Conservation (phyloP, 2,888 invertebrate genomes). For the Arctia plantaginis region DNA sequence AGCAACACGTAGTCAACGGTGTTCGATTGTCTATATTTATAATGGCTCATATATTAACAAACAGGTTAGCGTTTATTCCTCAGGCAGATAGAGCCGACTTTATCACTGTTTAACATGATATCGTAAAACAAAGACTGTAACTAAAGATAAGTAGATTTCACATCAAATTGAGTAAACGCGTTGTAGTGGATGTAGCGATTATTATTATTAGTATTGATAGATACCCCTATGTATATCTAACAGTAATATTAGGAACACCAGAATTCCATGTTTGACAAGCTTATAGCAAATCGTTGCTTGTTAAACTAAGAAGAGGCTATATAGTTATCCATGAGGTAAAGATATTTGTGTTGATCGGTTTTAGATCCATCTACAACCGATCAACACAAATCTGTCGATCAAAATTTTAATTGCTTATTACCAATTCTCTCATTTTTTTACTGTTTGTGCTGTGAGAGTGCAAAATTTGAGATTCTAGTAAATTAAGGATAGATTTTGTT, state of each 20-base stretch:
- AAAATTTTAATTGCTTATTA: background rate
- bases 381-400: no score
- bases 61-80: conserved; percentile 14
- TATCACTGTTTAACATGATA: background rate
- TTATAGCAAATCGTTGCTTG: background rate
- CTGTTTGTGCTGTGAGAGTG: background rate
- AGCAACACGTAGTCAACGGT: conserved; percentile 45
- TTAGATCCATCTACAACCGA: no score
- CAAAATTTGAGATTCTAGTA: background rate
- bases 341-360: no score
- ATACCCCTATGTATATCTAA: no score
- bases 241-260: no score
- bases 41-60: conserved; percentile 34
- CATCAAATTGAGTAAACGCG: no score
- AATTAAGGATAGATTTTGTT: no score
- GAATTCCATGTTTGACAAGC: background rate
- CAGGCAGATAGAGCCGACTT: background rate
- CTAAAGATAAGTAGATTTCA: background rate
- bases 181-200: no score
- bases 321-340: background rate
- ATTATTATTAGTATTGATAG: no score
- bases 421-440: background rate
- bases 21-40: conserved; percentile 32
- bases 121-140: background rate
- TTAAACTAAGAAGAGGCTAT: background rate